phyloP scores from a whole-genome alignment of 1,140 invertebrate species.

The Pseudomyrmex sp. region DNA sequence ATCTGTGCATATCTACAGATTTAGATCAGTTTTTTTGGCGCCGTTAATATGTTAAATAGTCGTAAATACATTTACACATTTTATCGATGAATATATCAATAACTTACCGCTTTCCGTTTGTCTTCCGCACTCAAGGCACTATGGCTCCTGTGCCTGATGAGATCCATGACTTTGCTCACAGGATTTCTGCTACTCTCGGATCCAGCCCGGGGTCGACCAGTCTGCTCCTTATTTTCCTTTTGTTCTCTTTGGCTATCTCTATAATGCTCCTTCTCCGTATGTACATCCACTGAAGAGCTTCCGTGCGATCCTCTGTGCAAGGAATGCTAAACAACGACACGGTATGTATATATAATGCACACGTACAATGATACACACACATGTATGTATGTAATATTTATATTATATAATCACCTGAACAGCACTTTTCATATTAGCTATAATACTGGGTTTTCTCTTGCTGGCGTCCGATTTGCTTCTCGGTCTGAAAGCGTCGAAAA shows the following conservation, averaged over 20 bases:
- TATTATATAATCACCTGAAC: constrained; percentile 87
- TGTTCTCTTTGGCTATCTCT: constrained; percentile 73
- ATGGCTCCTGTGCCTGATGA: constrained; percentile 93
- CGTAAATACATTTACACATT: no score
- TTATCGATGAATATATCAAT: not conserved
- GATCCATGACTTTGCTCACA: constrained; percentile 95
- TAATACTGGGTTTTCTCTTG: constrained; percentile 89
- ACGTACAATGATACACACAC: no score
- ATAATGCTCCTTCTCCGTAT: constrained; percentile 77
- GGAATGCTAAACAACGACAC: constrained; percentile 75
- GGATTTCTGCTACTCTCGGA: constrained; percentile 87
- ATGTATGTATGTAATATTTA: no score
- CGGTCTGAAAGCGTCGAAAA: constrained; percentile 94
- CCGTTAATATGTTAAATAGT: not conserved
- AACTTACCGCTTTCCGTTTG: constrained; percentile 91
- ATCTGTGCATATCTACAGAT: not conserved
- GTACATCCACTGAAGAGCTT: constrained; percentile 79
- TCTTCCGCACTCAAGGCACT: constrained; percentile 90
- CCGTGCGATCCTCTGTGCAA: constrained; percentile 80
- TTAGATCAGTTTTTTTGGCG: not conserved
- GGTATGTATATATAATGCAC: not conserved
- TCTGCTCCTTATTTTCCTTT: constrained; percentile 76
- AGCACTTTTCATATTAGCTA: constrained; percentile 92
- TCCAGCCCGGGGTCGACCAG: constrained; percentile 84
- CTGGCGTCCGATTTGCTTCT: constrained; percentile 92